These are phyloP conservation scores for Lysiphlebus fabarum DNA, from an alignment of 1,140 invertebrate species.

Conservation along the genomic window DNA sequence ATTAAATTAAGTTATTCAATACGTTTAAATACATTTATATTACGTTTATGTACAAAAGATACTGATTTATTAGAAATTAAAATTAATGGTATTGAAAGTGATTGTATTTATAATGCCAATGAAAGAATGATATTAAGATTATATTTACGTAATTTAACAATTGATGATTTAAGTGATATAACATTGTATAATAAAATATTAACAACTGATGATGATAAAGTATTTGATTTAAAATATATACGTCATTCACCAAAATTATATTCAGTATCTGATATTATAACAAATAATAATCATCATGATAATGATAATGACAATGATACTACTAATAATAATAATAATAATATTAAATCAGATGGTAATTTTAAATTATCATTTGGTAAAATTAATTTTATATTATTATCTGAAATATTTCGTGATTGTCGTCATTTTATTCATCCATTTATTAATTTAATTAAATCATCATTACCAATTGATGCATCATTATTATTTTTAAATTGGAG, in stretches of 20 bases:
- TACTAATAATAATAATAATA: conserved; percentile 42
- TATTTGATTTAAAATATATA: conserved; percentile 74
- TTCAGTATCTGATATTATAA: conserved; percentile 51
- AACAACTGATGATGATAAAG: conserved; percentile 72
- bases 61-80: conserved; percentile 68
- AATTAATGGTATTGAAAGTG: conserved; percentile 66
- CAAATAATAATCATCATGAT: conserved; percentile 27
- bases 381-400: conserved; percentile 69
- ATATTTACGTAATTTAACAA: conserved; percentile 63
- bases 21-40: conserved; percentile 61
- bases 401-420: conserved; percentile 69
- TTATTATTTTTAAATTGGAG: conserved; percentile 37
- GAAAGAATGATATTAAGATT: conserved; percentile 72
- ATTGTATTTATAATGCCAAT: conserved; percentile 76
- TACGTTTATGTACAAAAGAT: conserved; percentile 69
- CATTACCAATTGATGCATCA: conserved; percentile 26
- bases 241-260: conserved; percentile 63
- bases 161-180: conserved; percentile 72
- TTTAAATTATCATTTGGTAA: conserved; percentile 69
- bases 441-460: conserved; percentile 33
- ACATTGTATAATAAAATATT: conserved; percentile 75
- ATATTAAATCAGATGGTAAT: conserved; percentile 65
- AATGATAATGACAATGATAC: conserved; percentile 49
- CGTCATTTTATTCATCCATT: conserved; percentile 71
- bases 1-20: conserved; percentile 76